Percentiles rank a stretch among this genome's conserved stretches.
phyloP scores from a whole-genome alignment of 2,113 vertebrate genomes.

The Ranitomeya imitator region DNA sequence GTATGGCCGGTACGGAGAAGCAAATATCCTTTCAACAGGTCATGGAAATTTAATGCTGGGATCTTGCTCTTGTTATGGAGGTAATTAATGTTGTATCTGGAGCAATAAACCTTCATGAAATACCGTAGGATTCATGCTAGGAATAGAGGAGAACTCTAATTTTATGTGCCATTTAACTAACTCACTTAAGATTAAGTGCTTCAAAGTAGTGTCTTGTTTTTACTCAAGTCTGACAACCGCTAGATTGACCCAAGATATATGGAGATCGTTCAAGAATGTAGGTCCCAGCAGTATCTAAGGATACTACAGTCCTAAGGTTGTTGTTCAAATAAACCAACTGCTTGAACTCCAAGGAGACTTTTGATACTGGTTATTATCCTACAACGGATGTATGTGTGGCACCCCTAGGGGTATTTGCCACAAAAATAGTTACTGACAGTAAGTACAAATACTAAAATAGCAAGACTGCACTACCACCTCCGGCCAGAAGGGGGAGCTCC shows the following conservation, averaged over 20 bases:
- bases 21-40: slow-evolving; percentile 61
- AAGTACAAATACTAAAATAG: too few relatives aligned
- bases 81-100: slow-evolving; percentile 30
- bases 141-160: not conserved
- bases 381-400: not conserved
- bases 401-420: too few relatives aligned
- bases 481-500: too few relatives aligned
- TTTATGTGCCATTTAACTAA: slow-evolving; percentile 26
- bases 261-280: not conserved
- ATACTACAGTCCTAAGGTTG: not conserved
- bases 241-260: not conserved
- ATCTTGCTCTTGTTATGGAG: slow-evolving; percentile 10
- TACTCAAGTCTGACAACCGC: not conserved
- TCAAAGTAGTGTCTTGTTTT: slow-evolving; percentile 13
- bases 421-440: too few relatives aligned
- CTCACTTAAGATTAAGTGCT: slow-evolving; percentile 14
- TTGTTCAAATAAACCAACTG: not conserved
- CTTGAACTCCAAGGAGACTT: not conserved
- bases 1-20: slow-evolving; percentile 66
- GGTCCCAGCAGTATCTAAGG: not conserved
- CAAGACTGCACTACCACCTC: too few relatives aligned
- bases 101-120: slow-evolving; percentile 45
- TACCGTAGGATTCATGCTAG: slow-evolving; percentile 23
- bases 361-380: not conserved
- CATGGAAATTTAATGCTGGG: slow-evolving; percentile 61